These are phyloP conservation scores for Ivindomyrus marchei DNA, from an alignment of 2,113 vertebrate genomes.

Conservation along the genomic window DNA sequence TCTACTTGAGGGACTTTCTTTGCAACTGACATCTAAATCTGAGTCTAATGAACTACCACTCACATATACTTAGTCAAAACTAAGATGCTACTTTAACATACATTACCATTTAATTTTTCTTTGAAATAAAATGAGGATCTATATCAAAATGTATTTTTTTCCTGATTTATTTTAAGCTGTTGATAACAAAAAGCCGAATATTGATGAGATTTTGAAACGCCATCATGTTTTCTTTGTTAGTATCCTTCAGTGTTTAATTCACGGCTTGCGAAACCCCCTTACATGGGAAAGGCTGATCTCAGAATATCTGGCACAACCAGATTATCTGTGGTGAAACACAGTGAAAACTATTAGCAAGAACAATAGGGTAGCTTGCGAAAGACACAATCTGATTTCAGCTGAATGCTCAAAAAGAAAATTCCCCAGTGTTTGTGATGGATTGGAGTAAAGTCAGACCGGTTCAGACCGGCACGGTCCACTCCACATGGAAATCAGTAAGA, in stretches of 20 bases:
- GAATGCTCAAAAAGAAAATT: neutral
- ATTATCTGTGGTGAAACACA: neutral
- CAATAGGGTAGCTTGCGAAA: neutral
- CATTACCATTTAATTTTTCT: neutral
- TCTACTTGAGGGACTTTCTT: neutral
- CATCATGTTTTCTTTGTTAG: neutral
- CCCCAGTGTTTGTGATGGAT: neutral
- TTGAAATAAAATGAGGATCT: neutral
- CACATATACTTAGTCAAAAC: neutral
- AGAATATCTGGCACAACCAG: neutral
- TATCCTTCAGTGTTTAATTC: neutral
- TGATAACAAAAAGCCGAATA: neutral
- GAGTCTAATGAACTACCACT: neutral
- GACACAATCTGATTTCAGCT: neutral
- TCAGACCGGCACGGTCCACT: constrained; percentile 46
- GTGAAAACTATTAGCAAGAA: neutral
- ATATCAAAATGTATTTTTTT: neutral
- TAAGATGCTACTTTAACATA: neutral
- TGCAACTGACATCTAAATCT: neutral
- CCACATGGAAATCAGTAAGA: constrained; percentile 71
- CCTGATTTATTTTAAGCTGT: neutral
- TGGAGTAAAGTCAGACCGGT: neutral
- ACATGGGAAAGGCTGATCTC: neutral
- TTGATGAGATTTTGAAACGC: neutral
- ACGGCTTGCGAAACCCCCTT: neutral